phyloP scores from a whole-genome alignment of 2,888 invertebrate genomes.

The Diarsia dahlii region DNA sequence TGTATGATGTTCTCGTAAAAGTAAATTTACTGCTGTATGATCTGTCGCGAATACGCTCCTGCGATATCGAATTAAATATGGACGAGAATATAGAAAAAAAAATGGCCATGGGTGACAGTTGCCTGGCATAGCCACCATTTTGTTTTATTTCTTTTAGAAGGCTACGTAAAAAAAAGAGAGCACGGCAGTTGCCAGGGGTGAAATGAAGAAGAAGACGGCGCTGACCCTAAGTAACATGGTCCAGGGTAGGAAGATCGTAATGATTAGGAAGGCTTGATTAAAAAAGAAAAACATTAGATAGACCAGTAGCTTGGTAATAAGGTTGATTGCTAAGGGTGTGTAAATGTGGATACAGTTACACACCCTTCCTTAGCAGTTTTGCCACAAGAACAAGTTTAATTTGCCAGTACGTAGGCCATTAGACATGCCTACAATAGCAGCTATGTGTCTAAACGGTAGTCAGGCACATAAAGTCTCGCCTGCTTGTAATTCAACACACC shows the following conservation, averaged over 20 bases:
- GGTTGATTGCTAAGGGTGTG: not conserved
- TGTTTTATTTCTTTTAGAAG: not conserved
- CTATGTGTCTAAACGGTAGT: constrained; percentile 7
- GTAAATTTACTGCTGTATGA: not conserved
- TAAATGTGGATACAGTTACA: no score
- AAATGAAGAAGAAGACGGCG: not conserved
- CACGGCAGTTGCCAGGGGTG: not conserved
- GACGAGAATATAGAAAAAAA: no score
- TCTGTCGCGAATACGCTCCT: no score
- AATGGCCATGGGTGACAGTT: no score
- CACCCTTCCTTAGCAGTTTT: no score
- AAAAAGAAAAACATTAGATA: not conserved
- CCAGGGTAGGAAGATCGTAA: not conserved
- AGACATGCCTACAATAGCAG: not conserved
- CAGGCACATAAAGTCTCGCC: constrained; percentile 13
- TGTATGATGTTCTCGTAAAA: constrained; percentile 14
- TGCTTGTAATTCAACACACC: constrained; percentile 58
- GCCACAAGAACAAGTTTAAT: not conserved
- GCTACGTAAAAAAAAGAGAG: not conserved
- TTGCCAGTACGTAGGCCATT: not conserved
- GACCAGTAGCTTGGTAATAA: no score
- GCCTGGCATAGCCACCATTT: not conserved
- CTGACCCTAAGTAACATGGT: not conserved
- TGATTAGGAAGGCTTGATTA: not conserved
- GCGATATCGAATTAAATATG: no score